Conservation (phyloP, 2,113 vertebrate genomes). For the Ceyx cyanopectus region DNA sequence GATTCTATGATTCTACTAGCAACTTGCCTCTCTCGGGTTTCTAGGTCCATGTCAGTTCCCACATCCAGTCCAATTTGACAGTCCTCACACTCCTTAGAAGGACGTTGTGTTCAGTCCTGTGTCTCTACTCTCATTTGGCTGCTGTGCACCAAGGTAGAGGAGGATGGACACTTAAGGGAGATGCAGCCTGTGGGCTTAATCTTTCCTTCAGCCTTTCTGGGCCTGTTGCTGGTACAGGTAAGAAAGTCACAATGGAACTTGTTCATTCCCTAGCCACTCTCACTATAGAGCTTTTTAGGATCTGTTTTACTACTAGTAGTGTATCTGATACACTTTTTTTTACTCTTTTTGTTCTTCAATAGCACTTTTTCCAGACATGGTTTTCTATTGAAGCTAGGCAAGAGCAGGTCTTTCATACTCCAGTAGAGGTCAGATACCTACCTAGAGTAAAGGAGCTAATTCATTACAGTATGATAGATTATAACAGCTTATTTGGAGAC, state of each 20-base stretch:
- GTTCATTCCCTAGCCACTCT: background rate
- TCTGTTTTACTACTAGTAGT: background rate
- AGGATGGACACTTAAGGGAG: background rate
- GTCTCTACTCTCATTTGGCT: background rate
- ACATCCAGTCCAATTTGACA: background rate
- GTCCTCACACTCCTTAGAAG: background rate
- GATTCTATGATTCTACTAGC: background rate
- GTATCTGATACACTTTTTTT: background rate
- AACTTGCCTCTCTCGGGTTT: background rate
- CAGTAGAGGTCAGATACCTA: slow-evolving; percentile 77
- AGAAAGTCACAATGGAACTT: background rate
- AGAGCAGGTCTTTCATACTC: slow-evolving; percentile 62
- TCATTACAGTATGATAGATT: slow-evolving; percentile 78
- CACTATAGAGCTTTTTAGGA: background rate
- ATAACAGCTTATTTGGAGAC: slow-evolving; percentile 75
- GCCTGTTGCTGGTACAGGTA: background rate
- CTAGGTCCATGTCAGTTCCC: background rate
- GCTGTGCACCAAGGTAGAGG: background rate
- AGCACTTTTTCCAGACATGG: background rate
- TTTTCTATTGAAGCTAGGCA: background rate
- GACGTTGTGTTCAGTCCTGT: background rate
- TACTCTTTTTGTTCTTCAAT: background rate
- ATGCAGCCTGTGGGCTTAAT: background rate
- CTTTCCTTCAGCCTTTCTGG: background rate
- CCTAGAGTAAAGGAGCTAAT: slow-evolving; percentile 72